Conservation (phyloP, 1,140 invertebrate genomes). For the Macrobrachium nipponense region DNA sequence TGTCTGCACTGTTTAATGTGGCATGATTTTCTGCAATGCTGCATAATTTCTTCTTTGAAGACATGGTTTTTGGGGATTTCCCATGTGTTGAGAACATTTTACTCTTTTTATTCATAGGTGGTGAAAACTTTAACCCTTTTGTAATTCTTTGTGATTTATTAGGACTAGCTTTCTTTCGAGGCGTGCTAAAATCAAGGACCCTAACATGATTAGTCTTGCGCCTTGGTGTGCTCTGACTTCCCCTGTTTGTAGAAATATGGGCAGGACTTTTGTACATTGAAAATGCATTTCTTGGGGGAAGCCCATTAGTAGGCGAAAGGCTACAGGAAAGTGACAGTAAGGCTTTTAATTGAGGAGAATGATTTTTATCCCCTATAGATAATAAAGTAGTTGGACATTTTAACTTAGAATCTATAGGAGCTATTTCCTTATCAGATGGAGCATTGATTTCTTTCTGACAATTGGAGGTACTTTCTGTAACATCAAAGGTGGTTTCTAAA, state of each 20-base stretch:
- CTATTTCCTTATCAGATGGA: not conserved
- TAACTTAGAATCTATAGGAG: not conserved
- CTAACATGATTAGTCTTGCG: slow-evolving; percentile 49
- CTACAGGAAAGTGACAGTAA: slow-evolving; percentile 34
- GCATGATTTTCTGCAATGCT: not conserved
- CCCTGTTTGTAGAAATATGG: slow-evolving; percentile 22
- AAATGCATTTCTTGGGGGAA: not conserved
- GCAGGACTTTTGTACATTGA: slow-evolving; percentile 32
- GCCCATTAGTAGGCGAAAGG: slow-evolving; percentile 35
- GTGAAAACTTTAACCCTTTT: slow-evolving; percentile 44
- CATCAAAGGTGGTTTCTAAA: too few species aligned
- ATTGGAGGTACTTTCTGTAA: too few species aligned
- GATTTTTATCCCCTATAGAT: too few species aligned
- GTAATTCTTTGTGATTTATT: slow-evolving; percentile 9
- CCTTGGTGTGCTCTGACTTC: slow-evolving; percentile 50
- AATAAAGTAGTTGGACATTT: slow-evolving; percentile 13
- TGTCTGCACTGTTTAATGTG: too few species aligned
- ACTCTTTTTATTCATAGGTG: not conserved
- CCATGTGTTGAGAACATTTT: not conserved
- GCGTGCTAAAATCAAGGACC: slow-evolving; percentile 44
- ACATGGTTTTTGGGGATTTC: not conserved
- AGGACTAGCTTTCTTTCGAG: slow-evolving; percentile 24
- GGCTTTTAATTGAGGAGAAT: slow-evolving; percentile 47
- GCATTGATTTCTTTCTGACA: too few species aligned
- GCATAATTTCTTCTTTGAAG: not conserved